Evolutionary conservation across 1,140 invertebrate species (phyloP), one percentile per base, ranked within the genome.

Genomic region (Drosophila neocordata): DNA sequence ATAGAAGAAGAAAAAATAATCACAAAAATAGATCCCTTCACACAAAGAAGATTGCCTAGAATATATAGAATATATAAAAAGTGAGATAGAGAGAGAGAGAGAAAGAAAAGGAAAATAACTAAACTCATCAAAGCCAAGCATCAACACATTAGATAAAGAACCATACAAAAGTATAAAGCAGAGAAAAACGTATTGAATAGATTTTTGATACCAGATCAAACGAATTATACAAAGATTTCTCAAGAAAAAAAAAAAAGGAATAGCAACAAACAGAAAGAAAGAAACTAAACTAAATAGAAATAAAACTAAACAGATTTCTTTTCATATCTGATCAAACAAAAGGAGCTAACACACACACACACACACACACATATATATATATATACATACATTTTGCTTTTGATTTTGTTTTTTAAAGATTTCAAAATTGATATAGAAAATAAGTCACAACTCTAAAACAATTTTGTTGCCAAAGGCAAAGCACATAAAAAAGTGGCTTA

Each of bases 101-200:
- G 24, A 13, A 11, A 8, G 11, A 13, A 11, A 24, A 27, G 41
- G 38, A 48, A 51, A 27, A 44, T 41, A 22, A 41, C 37, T 15
- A 61, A 48, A 61, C 41, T 48, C 41, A 48, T 48, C 41, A 48
- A 48, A 18, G 15, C 41, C 41, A 48, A 48, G 41, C 41, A 48
- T 48, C 41, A 48, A 48, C 41, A 48, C 41, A 48, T 48, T 48
- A 48, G 41, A 48, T 48, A 48, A 48, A 48, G 41, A 48, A 20
- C 7, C 13, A 15, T 9, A 20, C 15, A 20, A 48, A 48, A 48
- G 3, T 15, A 44, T 2, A 18, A 44, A 48, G 15, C 41, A 48
- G 18, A 18, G 8, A 48, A 48, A 24, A 24, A 1, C 41, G 41
- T 20, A 48, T 48, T 48, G 41, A 48, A 48, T 48, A 48, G 41